Base-by-base conservation (phyloP, 2,113 vertebrate species). In the Mandrillus leucophaeus region DNA sequence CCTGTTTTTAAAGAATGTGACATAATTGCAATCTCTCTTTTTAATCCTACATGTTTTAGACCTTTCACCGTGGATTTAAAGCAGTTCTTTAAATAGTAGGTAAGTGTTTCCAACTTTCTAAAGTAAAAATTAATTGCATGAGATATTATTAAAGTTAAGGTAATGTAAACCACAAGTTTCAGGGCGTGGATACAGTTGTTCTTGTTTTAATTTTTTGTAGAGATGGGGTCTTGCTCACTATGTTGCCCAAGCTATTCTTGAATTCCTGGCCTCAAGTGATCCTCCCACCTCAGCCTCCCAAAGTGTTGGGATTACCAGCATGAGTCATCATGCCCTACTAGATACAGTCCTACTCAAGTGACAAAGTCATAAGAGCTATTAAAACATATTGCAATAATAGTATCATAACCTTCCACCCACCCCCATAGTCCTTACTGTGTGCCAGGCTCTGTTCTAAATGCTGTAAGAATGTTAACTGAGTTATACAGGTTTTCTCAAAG, bases 1-100 rank as follows among this genome's bases (percentile, higher is more conserved):
- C 27, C 32, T 78, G 12, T 52, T 95, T 83, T 95, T 90, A 59
- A 94, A 90, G 80, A 95, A 94, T 23, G 35, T 86, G 79, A 93
- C 40, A 64, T 73, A 50, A 55, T 50, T 55, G 30, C 43, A 23
- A 66, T 90, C 30, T 45, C 50, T 81, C 83, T 92, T 75, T 87
- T 61, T 48, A 45, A 27, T 18, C 73, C 38, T 76, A 55, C 32
- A 52, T 87, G 96, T 80, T 96, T 88, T 14, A 57, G 66, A 5
- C 82, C 17, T 84, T 92, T 87, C 83, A 16, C 27, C 64, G 20
- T 88, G 76, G 55, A 83, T 81, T 64, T 85, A 45, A 96, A 97
- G 82, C 93, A 66, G 57, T 14, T 57, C 48, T 96, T 61, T 52
- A 8, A 78, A 32, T 17, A 84, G 32, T 59, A 59, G 45, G 75